These are phyloP conservation scores for Leucosticte australis DNA, from an alignment of 2,113 vertebrate species.

Conservation along the genomic window DNA sequence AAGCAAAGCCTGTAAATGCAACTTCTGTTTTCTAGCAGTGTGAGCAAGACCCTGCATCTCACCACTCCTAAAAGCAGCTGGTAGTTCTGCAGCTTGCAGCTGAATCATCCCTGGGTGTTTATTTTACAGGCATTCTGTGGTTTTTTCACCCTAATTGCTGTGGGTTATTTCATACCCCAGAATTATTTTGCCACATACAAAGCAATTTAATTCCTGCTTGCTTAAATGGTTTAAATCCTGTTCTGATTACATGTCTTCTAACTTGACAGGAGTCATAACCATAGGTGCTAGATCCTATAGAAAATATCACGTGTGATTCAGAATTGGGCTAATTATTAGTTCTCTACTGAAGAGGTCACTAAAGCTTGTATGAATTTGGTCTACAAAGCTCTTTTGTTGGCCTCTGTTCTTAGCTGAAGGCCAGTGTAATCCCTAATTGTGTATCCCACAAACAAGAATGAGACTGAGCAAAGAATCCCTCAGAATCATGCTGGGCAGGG, in stretches of 20 bases:
- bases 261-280: not conserved
- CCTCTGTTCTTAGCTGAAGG: not conserved
- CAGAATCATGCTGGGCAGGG: not conserved
- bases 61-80: not conserved
- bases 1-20: not conserved
- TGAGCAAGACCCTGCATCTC: not conserved
- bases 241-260: not conserved
- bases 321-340: not conserved
- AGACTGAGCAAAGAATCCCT: not conserved
- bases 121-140: not conserved
- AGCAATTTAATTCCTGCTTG: not conserved
- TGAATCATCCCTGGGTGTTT: not conserved
- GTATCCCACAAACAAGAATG: accelerated
- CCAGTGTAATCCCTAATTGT: not conserved
- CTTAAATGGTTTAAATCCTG: not conserved
- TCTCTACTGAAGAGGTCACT: not conserved
- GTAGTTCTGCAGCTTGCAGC: not conserved
- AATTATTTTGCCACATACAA: constrained; percentile 1
- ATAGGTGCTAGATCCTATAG: not conserved
- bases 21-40: not conserved
- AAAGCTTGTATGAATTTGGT: not conserved
- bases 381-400: constrained; percentile 4
- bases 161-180: not conserved
- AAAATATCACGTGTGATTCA: not conserved
- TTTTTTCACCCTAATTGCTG: not conserved